Base-by-base conservation (phyloP, 2,888 invertebrate species). In the Athalia cordata region DNA sequence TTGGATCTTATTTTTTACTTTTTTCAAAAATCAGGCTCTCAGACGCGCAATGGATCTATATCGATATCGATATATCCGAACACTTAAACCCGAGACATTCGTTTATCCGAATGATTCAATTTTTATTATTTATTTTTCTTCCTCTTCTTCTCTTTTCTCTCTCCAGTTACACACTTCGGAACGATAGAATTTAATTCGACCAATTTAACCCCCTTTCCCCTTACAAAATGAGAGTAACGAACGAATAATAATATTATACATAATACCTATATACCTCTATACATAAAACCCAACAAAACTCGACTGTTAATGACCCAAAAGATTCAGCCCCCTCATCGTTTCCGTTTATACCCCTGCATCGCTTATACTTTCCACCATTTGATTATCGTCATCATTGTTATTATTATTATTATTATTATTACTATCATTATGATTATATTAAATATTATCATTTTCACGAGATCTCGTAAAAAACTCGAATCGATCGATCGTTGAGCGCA, bases 161-260 rank as follows among this genome's bases (percentile, higher is more conserved):
- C 45, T 45, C 43, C 29, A 11, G 45, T 11, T 64, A 43, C 11
- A 45, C n/a, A 11, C 45, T 43, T 9, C 29, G 64, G 29, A 45
- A 64, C 64, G 64, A 45, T 45, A 64, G 45, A 64, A 64, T 64
- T 64, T 64, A 64, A 64, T 64, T 64, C 64, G 9, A 64, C 64
- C 64, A 64, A 64, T 64, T 64, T 64, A 64, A n/a, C 45, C n/a
- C 43, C 45, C 64, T 64, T 43, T 11, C 45, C 45, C 45, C 4
- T 47, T 6, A 45, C 45, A 29, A 29, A 29, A 45, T 45, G 64
- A 43, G 43, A 64, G 64, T 64, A 64, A 64, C n/a, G 64, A 64
- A 64, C 64, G 64, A 64, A 64, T 64, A 45, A 29, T 29, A 29
- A 29, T 29, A 29, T 29, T 29, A 29, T 29, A 29, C 29, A 29